Evolutionary conservation across 2,888 invertebrate species (phyloP).

Genomic region (Nomada flava): DNA sequence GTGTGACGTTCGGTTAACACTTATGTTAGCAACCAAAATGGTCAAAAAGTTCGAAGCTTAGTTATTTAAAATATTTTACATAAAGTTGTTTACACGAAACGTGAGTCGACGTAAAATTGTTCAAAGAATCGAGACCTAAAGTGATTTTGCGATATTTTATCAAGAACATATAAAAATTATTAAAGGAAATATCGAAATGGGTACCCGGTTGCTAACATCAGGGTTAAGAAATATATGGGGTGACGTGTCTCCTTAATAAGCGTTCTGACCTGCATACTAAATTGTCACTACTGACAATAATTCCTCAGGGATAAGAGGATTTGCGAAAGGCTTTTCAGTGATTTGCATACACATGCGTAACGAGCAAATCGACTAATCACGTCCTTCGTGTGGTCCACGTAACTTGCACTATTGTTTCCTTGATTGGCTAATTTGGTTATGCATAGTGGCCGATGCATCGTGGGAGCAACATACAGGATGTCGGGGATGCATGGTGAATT

Average conservation of each 20-base stretch:
- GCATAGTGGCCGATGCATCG: conserved; percentile 45
- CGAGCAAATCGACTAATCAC: conserved; percentile 54
- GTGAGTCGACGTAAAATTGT: too few relatives aligned
- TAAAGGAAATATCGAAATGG: too few relatives aligned
- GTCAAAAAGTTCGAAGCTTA: too few relatives aligned
- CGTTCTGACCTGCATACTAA: conserved; percentile 29
- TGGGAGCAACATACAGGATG: conserved; percentile 30
- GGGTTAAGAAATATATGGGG: neutral
- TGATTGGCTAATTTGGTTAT: conserved; percentile 61
- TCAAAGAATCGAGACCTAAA: too few relatives aligned
- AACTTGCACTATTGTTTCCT: conserved; percentile 57
- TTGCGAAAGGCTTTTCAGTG: conserved; percentile 36
- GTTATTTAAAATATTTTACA: too few relatives aligned
- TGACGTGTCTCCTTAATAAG: conserved; percentile 31
- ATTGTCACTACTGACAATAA: conserved; percentile 40
- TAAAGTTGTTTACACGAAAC: too few relatives aligned
- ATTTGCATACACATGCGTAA: conserved; percentile 55
- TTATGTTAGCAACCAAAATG: too few relatives aligned
- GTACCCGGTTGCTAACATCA: too few relatives aligned
- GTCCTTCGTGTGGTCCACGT: conserved; percentile 36
- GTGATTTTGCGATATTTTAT: too few relatives aligned
- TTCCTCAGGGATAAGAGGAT: conserved; percentile 54
- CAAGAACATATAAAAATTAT: too few relatives aligned
- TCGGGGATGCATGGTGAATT: conserved; percentile 5
- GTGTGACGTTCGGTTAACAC: neutral